Conservation (phyloP, 2,797 vertebrate species). For the Poeciliopsis turneri region DNA sequence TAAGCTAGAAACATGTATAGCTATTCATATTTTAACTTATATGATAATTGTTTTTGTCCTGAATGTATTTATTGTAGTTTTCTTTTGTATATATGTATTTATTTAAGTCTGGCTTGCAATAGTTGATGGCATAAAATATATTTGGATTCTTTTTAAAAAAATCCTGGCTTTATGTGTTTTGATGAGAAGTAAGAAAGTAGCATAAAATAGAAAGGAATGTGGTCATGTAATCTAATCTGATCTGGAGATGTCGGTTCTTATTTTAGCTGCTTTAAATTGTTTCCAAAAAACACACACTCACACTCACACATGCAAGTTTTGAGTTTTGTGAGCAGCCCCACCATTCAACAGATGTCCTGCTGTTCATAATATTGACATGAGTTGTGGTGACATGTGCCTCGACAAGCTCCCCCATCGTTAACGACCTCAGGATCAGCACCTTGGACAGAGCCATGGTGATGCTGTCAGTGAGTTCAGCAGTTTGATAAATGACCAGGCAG, state of each 20-base stretch:
- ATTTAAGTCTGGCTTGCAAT: not conserved
- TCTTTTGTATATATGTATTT: not conserved
- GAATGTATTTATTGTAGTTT: not conserved
- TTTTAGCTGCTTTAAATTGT: not conserved
- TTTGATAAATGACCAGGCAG: constrained; percentile 57
- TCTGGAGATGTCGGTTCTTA: not conserved
- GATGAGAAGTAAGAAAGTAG: too few relatives aligned
- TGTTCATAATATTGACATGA: constrained; percentile 36
- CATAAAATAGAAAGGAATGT: too few relatives aligned
- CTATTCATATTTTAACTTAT: not conserved
- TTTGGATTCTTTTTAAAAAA: not conserved
- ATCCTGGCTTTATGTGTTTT: too few relatives aligned
- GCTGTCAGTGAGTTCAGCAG: constrained; percentile 49
- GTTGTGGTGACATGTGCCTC: constrained; percentile 23
- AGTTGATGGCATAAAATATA: not conserved
- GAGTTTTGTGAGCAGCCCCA: not conserved
- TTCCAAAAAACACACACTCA: not conserved
- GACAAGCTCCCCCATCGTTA: constrained; percentile 32
- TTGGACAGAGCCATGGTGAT: constrained; percentile 46
- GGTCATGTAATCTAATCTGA: not conserved
- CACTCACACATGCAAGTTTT: not conserved
- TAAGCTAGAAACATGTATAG: too few relatives aligned
- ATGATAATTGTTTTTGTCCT: not conserved
- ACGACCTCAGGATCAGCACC: constrained; percentile 57
- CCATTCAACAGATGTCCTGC: not conserved